Evolutionary conservation across 1,140 invertebrate species (phyloP).

Genomic region (Drosophila sp.): DNA sequence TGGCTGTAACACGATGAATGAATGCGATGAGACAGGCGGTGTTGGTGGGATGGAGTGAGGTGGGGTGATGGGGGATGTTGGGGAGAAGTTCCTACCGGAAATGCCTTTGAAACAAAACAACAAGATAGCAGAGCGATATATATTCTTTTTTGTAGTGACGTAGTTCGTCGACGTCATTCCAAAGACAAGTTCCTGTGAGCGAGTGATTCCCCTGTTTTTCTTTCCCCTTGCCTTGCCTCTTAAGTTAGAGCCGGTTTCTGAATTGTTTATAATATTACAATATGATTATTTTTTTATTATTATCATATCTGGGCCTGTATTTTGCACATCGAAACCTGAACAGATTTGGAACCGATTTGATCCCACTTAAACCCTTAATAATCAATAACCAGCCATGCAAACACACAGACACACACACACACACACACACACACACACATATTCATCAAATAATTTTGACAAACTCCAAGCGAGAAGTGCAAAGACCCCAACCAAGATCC

Average conservation of each 20-base stretch:
- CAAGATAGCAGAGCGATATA: neutral
- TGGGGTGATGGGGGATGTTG: neutral
- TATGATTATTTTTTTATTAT: constrained; percentile 11
- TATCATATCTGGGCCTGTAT: neutral
- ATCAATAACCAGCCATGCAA: no score
- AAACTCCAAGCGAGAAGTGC: neutral
- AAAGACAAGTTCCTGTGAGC: neutral
- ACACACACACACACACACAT: no score
- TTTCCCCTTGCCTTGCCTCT: neutral
- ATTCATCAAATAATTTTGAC: neutral
- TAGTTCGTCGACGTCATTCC: neutral
- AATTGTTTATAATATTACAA: constrained; percentile 4
- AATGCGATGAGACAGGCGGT: no score
- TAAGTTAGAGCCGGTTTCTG: neutral
- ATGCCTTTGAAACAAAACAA: constrained; percentile 7
- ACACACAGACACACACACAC: no score
- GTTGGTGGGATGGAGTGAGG: neutral
- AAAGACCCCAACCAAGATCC: neutral
- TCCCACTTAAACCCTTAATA: neutral
- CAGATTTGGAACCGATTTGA: neutral
- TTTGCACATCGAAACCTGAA: neutral
- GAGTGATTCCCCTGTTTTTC: neutral
- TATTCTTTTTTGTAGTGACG: neutral
- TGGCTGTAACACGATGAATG: constrained; percentile 23
- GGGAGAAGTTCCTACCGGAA: neutral